A percentile compares a stretch with the other conserved stretches of the same genome.
phyloP scores from a whole-genome alignment of 30 jellyfish, hydroid and myxozoan species.

The Hydractinia echinata region DNA sequence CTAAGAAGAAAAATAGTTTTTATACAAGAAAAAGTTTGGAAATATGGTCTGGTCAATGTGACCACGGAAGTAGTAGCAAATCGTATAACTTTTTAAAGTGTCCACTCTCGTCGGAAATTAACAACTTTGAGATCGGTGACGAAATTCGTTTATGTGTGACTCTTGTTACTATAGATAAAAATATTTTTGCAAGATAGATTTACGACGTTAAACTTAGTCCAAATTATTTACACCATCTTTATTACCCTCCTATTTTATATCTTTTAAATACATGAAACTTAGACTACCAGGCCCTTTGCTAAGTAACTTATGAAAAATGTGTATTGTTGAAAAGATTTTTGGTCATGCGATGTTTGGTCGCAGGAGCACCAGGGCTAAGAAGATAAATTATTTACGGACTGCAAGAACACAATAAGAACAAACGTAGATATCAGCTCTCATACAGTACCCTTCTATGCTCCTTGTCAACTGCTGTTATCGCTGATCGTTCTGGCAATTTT shows the following conservation, averaged over 20 bases:
- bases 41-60: constrained; percentile 18
- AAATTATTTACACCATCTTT: background rate
- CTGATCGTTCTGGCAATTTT: too few species aligned
- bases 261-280: background rate
- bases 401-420: too few species aligned
- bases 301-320: too few species aligned
- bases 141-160: constrained; percentile 11
- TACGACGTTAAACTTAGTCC: background rate
- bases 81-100: constrained; percentile 11
- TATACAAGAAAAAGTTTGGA: background rate
- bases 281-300: too few species aligned
- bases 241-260: background rate
- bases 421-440: too few species aligned
- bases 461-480: too few species aligned
- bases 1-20: constrained; percentile 19
- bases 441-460: too few species aligned
- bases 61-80: background rate
- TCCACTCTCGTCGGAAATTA: constrained; percentile 12
- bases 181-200: constrained; percentile 9
- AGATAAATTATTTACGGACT: too few species aligned
- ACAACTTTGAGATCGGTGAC: background rate
- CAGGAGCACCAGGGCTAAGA: too few species aligned
- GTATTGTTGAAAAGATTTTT: too few species aligned
- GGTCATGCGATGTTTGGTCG: too few species aligned
- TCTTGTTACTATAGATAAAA: constrained; percentile 7